Evolutionary conservation across 2,888 invertebrate species (phyloP).

Genomic region (Andrena camellia): DNA sequence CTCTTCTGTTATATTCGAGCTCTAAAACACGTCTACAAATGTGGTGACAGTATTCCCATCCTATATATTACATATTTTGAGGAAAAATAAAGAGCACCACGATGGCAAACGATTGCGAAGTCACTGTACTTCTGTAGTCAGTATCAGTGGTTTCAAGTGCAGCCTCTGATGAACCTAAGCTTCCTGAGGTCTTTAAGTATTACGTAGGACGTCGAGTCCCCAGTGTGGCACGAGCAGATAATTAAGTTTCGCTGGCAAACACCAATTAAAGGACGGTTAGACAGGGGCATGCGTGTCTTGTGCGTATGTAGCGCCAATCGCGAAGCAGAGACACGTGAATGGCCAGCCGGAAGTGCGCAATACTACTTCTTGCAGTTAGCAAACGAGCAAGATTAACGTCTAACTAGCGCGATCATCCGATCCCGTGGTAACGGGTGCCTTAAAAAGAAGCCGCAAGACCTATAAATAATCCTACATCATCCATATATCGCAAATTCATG

Average conservation of each 20-base stretch:
- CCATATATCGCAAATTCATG: slow-evolving; percentile 10
- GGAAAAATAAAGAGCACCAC: too few relatives aligned
- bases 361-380: slow-evolving; percentile 57
- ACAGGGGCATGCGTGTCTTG: slow-evolving; percentile 49
- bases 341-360: slow-evolving; percentile 67
- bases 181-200: slow-evolving; percentile 19
- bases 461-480: slow-evolving; percentile 18
- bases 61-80: too few relatives aligned
- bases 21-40: too few relatives aligned
- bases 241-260: slow-evolving; percentile 67
- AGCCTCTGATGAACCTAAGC: background rate
- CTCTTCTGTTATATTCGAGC: too few relatives aligned
- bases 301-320: slow-evolving; percentile 56
- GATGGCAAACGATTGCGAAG: too few relatives aligned
- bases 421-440: slow-evolving; percentile 11
- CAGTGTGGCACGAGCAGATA: slow-evolving; percentile 10
- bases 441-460: slow-evolving; percentile 6
- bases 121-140: too few relatives aligned
- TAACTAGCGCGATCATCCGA: slow-evolving; percentile 47
- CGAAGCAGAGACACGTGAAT: slow-evolving; percentile 55
- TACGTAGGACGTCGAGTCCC: background rate
- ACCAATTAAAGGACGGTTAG: slow-evolving; percentile 75
- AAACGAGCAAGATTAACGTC: slow-evolving; percentile 55
- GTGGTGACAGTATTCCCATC: too few relatives aligned
- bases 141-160: background rate